Evolutionary conservation across 2,888 invertebrate species (phyloP).

Genomic region (Phymatocera aterrima): DNA sequence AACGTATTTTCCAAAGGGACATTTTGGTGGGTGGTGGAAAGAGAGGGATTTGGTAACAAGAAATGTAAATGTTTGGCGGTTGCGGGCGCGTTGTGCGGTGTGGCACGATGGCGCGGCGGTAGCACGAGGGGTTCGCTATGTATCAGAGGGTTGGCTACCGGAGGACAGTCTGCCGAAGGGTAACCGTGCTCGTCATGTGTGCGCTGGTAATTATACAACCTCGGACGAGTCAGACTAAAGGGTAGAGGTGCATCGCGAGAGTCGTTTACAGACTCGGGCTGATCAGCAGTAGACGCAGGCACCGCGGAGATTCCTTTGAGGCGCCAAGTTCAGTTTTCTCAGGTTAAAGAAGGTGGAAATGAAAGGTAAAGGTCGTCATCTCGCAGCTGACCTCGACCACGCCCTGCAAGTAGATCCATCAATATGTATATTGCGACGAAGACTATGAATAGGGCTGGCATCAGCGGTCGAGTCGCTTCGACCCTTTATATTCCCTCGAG

Average conservation of each 20-base stretch:
- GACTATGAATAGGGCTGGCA: too few species aligned
- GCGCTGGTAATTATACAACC: conserved; percentile 24
- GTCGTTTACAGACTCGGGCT: conserved; percentile 32
- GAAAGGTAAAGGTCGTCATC: not conserved
- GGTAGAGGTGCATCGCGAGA: not conserved
- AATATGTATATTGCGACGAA: not conserved
- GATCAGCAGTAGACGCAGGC: conserved; percentile 7
- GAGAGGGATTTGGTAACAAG: conserved; percentile 56
- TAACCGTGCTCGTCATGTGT: not conserved
- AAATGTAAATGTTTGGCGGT: conserved; percentile 59
- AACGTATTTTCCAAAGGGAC: conserved; percentile 61
- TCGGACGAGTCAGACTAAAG: conserved; percentile 6
- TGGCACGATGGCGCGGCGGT: conserved; percentile 42
- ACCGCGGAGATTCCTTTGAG: not conserved
- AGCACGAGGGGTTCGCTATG: conserved; percentile 47
- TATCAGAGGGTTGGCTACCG: not conserved
- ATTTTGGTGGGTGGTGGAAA: conserved; percentile 31
- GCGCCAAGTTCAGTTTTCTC: not conserved
- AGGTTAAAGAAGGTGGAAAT: not conserved
- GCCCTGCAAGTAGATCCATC: conserved; percentile 35
- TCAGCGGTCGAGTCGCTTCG: not conserved
- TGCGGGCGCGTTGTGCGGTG: conserved; percentile 21
- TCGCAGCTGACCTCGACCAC: conserved; percentile 16
- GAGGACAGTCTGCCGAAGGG: not conserved
- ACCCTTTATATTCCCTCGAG: conserved; percentile 2